Base-by-base conservation (phyloP, 2,888 invertebrate genomes). In the Drosophila eohydei region DNA sequence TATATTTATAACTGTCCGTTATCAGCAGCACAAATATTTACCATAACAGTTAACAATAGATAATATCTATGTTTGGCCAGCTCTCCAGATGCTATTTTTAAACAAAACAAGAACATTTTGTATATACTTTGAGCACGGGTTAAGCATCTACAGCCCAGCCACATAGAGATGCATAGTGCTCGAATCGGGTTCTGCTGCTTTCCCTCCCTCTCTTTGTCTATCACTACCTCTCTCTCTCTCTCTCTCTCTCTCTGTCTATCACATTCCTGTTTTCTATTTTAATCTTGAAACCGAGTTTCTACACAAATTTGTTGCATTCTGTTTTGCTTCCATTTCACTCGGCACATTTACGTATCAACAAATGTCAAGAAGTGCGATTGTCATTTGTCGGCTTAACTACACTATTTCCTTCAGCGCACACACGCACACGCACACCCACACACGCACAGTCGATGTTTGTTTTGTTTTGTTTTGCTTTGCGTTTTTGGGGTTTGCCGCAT, bases 401-500 rank as follows among this genome's bases (percentile, higher is more conserved):
- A 71, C 71, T 65, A 74, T 65, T 76, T 76, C 77, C 71, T 58
- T 46, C 16, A 71, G 40, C 40, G 48, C 40, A 26, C 30, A 55
- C 61, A 8, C 46, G 51, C 8, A 34, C 34, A 60, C 52, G 32
- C 40, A 11, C 58, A 30, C 51, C 38, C 43, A 28, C 38, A 14
- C 46, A 38, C 41, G 32, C 38, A 34, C 38, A 36, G 34, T 68
- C 58, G 71, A 72, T 60, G 64, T 67, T 69, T 66, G 71, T 83
- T 83, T 81, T 74, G 63, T 70, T 80, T 48, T 51, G 51, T 38
- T 74, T 71, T 54, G 67, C 46, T 81, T 69, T 61, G 62, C 28
- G 67, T 65, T 57, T 75, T 74, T 66, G 55, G 67, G 66, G 60
- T 77, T 82, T 80, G 74, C 65, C 67, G 81, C 88, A 80, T 83